Evolutionary conservation across 2,888 invertebrate genomes (phyloP), one percentile per base, ranked within the genome.

Genomic region (Seira sanloemensis): DNA sequence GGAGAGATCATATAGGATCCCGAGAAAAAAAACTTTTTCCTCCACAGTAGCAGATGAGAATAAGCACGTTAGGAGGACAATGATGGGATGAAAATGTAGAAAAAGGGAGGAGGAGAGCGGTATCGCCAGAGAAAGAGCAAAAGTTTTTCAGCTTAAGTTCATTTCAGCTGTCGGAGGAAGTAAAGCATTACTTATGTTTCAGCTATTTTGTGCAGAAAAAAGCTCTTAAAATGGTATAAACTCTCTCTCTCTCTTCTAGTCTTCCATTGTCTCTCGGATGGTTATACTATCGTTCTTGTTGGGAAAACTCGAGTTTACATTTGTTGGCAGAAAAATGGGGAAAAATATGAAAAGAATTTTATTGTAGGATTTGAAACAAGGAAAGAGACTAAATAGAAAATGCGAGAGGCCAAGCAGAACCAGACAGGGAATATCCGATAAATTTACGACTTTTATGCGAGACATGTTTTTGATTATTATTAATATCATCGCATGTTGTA

Each of bases 151-250:
- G 79, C 66, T 73, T 73, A 37, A 37, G 37, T 37, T 37, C 37
- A 37, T 74, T 80, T 80, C 68, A 80, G 74, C 79, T 80, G 79
- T 73, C 79, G 46, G 74, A 80, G 68, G 68, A 80, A 68, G 73
- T 80, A 74, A 80, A 74, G 58, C 79, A 80, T 80, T 74, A 74
- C 74, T 65, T 65, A 66, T 65, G 37, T 37, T 37, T 37, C 37
- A 37, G 37, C 37, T 37, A 12, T 37, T 37, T 37, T 37, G 5
- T 37, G 37, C 37, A 37, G 37, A 37, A 37, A n/a, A n/a, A 37
- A 37, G 37, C 37, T 37, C 12, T 37, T 37, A 37, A 37, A 37
- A 37, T 37, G 4, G 37, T 37, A 37, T 37, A 12, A 7, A 37
- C 37, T 37, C 5, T n/a, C n/a, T n/a, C n/a, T n/a, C n/a, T n/a